phyloP scores from a whole-genome alignment of 2,797 vertebrate species.

The Danio albolineatus region DNA sequence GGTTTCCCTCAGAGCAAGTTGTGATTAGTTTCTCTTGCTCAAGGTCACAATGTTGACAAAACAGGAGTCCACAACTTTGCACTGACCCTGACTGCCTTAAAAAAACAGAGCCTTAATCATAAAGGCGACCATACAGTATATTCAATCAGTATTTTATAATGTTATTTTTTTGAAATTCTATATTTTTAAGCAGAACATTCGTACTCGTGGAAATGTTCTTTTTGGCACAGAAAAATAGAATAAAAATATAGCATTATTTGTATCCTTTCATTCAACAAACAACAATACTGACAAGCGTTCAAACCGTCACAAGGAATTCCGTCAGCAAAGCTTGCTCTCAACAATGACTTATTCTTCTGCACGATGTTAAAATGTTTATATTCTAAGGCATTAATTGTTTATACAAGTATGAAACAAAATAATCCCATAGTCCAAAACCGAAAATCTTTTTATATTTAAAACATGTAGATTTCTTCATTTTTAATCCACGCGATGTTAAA shows the following conservation, averaged over 20 bases:
- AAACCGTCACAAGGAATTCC: slow-evolving; percentile 43
- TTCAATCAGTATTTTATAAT: background rate
- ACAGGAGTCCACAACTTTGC: slow-evolving; percentile 29
- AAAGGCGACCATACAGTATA: background rate
- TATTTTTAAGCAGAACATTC: slow-evolving; percentile 54
- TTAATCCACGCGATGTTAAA: background rate
- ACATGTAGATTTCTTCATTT: background rate
- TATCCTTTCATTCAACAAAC: slow-evolving; percentile 51
- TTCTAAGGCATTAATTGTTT: slow-evolving; percentile 21
- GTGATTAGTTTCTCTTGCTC: slow-evolving; percentile 20
- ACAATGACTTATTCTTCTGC: background rate
- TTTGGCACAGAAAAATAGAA: slow-evolving; percentile 65
- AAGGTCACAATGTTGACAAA: slow-evolving; percentile 50
- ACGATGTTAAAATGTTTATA: slow-evolving; percentile 2
- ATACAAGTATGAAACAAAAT: slow-evolving; percentile 2
- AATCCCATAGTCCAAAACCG: background rate
- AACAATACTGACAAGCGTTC: slow-evolving; percentile 52
- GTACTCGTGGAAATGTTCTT: slow-evolving; percentile 53
- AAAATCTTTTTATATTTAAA: background rate
- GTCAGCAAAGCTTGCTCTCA: slow-evolving; percentile 39
- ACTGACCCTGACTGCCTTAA: slow-evolving; percentile 19
- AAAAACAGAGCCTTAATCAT: slow-evolving; percentile 4
- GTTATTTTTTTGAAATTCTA: slow-evolving; percentile 36
- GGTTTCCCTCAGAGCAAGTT: background rate
- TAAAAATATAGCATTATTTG: slow-evolving; percentile 64